phyloP scores from a whole-genome alignment of 1,140 invertebrate genomes.

The fruit fly (Drosophila melanogaster) region Release_6_plus_ISO1_MT NT_037436.4:15086001-15086500 shows the following conservation, averaged over 20 bases:
- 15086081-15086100: too few species aligned
- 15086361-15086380: constrained; percentile 44
- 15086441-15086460: constrained; percentile 54
- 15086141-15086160: too few species aligned
- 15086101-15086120: too few species aligned
- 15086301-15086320: constrained; percentile 34
- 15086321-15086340: constrained; percentile 46
- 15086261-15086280: constrained; percentile 22
- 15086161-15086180: too few species aligned
- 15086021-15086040: too few species aligned
- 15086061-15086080: too few species aligned
- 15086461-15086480: constrained; percentile 11
- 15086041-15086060: too few species aligned
- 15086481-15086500: constrained; percentile 56
- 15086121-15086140: too few species aligned
- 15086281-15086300: constrained; percentile 28
- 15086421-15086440: constrained; percentile 56
- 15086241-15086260: neutral
- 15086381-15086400: constrained; percentile 61
- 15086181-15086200: too few species aligned
- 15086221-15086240: neutral
- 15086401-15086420: constrained; percentile 68
- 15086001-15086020: too few species aligned
- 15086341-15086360: constrained; percentile 42
- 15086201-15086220: too few species aligned